Base-by-base conservation (phyloP, 2,797 vertebrate genomes). In the Morus bassanus region DNA sequence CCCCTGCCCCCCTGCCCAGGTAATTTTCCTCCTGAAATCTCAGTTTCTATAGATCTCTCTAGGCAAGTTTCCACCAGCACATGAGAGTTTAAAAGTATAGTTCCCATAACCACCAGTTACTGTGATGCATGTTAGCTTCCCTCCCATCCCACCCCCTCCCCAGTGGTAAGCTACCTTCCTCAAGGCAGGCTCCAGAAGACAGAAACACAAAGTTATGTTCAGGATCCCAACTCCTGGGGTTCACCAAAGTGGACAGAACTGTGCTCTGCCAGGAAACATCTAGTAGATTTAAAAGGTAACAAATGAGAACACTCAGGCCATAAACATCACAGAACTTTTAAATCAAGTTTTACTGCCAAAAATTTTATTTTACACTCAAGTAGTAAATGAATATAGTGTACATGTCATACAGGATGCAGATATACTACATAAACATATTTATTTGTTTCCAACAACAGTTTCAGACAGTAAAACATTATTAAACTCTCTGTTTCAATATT, bases 301-400 rank as follows among this genome's bases (percentile, higher is more conserved):
- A 43, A 77, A 0, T 18, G 31, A 87, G 57, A 72, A 86, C 70
- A 78, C 43, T 8, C 63, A 94, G 24, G 50, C 33, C 61, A 77
- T 41, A 91, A 89, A 86, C 14, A 83, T 10, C 82, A 92, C 28
- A 59, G 51, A 89, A 91, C 4, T 9, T 91, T 45, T 33, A 46
- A 63, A 88, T 73, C 41, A 64, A 85, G 45, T 84, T 96, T 89
- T 88, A 93, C 67, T 93, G 76, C 28, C 65, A 78, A 81, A 93
- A 76, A 27, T 28, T 83, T 93, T 95, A 93, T 93, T 96, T 97
- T 88, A 93, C 46, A 69, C 69, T 92, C 15, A 12, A 92, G 24
- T 67, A 80, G 76, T 65, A 94, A 83, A 84, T 56, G 10, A 80
- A 61, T 83, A 85, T 3, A 53, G 75, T 18, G 63, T 48, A 88